Evolutionary conservation across 2,113 vertebrate species (phyloP).

Genomic region (Megaceryle torquata): DNA sequence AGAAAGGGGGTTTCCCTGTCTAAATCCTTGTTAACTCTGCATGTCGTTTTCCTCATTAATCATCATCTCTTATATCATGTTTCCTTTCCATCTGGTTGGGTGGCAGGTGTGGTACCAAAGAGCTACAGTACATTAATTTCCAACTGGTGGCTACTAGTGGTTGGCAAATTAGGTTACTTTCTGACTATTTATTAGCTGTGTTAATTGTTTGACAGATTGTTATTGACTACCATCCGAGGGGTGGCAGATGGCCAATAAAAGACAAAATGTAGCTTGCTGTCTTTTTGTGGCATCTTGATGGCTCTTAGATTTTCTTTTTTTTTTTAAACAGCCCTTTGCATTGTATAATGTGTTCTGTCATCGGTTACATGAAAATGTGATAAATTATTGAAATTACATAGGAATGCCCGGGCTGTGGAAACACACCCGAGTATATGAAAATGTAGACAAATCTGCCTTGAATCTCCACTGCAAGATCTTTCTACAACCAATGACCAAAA

Average conservation of each 20-base stretch:
- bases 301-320: background rate
- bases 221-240: constrained; percentile 58
- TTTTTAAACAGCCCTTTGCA: background rate
- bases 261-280: constrained; percentile 30
- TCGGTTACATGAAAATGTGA: background rate
- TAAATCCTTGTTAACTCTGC: background rate
- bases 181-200: constrained; percentile 68
- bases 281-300: constrained; percentile 28
- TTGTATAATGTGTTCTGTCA: background rate
- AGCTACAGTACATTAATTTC: constrained; percentile 54
- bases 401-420: background rate
- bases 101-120: constrained; percentile 27
- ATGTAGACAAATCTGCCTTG: background rate
- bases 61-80: background rate
- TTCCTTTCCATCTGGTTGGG: constrained; percentile 28
- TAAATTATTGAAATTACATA: background rate
- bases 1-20: background rate
- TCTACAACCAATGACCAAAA: background rate
- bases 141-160: constrained; percentile 29
- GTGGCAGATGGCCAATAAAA: constrained; percentile 70
- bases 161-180: constrained; percentile 24
- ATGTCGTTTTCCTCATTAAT: constrained; percentile 6
- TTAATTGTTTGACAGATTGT: constrained; percentile 75
- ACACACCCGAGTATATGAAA: background rate
- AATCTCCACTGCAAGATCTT: background rate